Evolutionary conservation across 2,888 invertebrate species (phyloP), one percentile per base, ranked within the genome.

Genomic region (Drosophila atripex): DNA sequence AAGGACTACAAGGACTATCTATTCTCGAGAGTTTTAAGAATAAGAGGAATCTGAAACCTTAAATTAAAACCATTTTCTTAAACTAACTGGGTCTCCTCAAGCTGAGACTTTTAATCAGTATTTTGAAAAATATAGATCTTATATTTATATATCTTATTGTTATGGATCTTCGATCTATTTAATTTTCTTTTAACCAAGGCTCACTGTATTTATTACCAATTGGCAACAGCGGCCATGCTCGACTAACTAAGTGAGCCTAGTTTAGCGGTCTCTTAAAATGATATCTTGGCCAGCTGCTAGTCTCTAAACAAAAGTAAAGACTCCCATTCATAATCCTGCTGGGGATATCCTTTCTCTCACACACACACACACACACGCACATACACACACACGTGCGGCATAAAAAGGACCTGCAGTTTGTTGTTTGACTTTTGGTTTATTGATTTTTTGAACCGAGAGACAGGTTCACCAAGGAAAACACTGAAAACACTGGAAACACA

Each of bases 341-440:
- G 9, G 11, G n/a, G 9, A 52, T 32, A 14, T 47, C 52, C 39
- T 47, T 30, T 35, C 11, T n/a, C 32, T 12, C 28, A 54, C 32
- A 54, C n/a, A 21, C 45, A 11, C 52, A 51, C 14, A 39, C 23
- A 14, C 38, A 18, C 12, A 18, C 43, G 32, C 45, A 32, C 32
- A 30, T 8, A 53, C 21, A 45, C 5, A 56, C 46, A 38, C 49
- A 58, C 43, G 51, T 51, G 21, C 18, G 43, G 16, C 41, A 0
- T 28, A 28, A 41, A 38, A 50, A 58, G 51, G 70, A 71, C 47
- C 53, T 50, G 52, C 68, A 58, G 28, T 51, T 54, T 71, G 35
- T 53, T 71, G 69, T 71, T 70, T 70, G 69, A 70, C 72, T 70
- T 61, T 70, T 70, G 69, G 38, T 63, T 54, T 70, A 70, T 70